Conservation (phyloP, 2,797 vertebrate species). For the Ambastaia sidthimunki region DNA sequence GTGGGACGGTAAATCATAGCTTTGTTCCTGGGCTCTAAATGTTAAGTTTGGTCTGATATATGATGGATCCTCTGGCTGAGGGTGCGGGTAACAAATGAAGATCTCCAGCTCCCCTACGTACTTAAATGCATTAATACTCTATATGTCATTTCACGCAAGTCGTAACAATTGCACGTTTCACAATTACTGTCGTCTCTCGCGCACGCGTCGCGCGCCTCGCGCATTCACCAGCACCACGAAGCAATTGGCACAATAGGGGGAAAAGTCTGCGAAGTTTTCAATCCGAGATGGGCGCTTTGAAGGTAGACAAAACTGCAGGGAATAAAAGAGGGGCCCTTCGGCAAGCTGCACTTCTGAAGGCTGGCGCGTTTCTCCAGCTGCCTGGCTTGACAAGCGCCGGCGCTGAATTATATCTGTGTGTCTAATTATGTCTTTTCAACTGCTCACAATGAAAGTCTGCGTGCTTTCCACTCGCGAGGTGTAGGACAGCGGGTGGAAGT, state of each 20-base stretch:
- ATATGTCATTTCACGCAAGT: slow-evolving; percentile 24
- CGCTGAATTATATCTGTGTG: slow-evolving; percentile 75
- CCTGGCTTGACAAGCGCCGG: slow-evolving; percentile 74
- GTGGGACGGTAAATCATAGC: slow-evolving; percentile 61
- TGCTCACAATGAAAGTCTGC: slow-evolving; percentile 73
- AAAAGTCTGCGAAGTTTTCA: slow-evolving; percentile 59
- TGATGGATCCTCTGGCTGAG: slow-evolving; percentile 15
- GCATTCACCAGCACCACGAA: neutral
- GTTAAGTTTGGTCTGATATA: slow-evolving; percentile 36
- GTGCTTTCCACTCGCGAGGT: slow-evolving; percentile 60
- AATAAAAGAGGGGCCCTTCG: slow-evolving; percentile 72
- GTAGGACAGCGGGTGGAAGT: slow-evolving; percentile 70
- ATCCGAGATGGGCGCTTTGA: slow-evolving; percentile 66
- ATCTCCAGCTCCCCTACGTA: slow-evolving; percentile 8
- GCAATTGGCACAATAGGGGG: slow-evolving; percentile 24
- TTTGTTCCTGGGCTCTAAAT: slow-evolving; percentile 39
- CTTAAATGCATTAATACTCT: slow-evolving; percentile 27
- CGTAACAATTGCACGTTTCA: slow-evolving; percentile 10
- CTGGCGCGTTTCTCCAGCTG: slow-evolving; percentile 61
- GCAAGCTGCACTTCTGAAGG: slow-evolving; percentile 75
- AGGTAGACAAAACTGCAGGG: slow-evolving; percentile 73
- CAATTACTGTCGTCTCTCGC: slow-evolving; percentile 17
- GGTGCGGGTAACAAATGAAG: slow-evolving; percentile 23
- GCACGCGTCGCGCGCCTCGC: neutral
- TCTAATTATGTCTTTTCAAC: slow-evolving; percentile 83